These are phyloP conservation scores for Rhinoraja longicauda DNA, from an alignment of 2,797 vertebrate genomes.

Conservation along the genomic window DNA sequence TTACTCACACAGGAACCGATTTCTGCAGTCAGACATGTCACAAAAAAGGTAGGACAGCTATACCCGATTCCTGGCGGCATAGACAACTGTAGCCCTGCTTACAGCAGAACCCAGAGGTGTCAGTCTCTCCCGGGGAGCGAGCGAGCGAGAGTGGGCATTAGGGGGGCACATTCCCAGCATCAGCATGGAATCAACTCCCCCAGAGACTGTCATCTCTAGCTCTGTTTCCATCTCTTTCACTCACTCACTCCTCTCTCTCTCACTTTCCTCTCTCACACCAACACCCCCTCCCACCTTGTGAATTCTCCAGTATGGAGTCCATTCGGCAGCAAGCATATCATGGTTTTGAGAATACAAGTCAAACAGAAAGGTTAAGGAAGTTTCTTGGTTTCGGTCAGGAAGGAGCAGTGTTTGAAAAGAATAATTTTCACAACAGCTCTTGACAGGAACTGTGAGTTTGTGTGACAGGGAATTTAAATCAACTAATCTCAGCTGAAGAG, in stretches of 20 bases:
- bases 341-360: background rate
- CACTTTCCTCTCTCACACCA: background rate
- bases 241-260: background rate
- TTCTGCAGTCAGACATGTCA: conserved; percentile 34
- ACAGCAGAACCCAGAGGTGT: background rate
- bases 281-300: background rate
- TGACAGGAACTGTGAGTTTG: background rate
- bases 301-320: background rate
- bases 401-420: background rate
- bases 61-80: conserved; percentile 12
- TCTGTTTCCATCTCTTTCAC: background rate
- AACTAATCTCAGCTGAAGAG: background rate
- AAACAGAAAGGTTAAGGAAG: background rate
- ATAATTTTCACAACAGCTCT: background rate
- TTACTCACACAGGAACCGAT: conserved; percentile 35
- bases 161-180: background rate
- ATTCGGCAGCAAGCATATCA: background rate
- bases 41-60: conserved; percentile 35
- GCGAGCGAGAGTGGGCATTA: background rate
- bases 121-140: background rate
- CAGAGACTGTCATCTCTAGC: background rate
- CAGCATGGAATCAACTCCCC: background rate
- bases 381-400: background rate
- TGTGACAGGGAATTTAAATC: background rate
- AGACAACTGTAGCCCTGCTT: conserved; percentile 3